Evolutionary conservation across 2,888 invertebrate genomes (phyloP).

Genomic region (Scaptomyza caliginosa): DNA sequence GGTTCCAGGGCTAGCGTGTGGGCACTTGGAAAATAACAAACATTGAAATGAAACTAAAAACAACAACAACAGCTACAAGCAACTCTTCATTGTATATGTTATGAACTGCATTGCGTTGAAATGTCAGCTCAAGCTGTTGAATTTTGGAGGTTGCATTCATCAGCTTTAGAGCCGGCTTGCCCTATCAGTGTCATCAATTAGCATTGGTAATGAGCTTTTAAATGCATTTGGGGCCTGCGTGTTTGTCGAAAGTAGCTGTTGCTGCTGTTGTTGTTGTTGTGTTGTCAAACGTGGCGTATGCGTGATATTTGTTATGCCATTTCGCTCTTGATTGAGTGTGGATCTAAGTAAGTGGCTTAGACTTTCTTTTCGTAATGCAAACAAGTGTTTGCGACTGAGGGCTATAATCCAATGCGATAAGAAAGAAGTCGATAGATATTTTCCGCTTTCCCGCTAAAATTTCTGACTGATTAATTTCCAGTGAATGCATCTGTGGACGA

Average conservation of each 20-base stretch:
- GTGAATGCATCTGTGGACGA: conserved; percentile 33
- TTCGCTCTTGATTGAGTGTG: conserved; percentile 16
- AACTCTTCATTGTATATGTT: not conserved
- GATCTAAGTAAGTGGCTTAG: conserved; percentile 34
- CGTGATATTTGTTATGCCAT: conserved; percentile 65
- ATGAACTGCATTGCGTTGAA: conserved; percentile 10
- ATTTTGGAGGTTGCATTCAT: conserved; percentile 8
- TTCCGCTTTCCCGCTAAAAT: not conserved
- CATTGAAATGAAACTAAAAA: conserved; percentile 40
- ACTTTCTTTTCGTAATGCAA: conserved; percentile 47
- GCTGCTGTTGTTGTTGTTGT: too few species aligned
- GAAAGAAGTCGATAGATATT: too few species aligned
- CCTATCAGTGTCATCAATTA: conserved; percentile 63
- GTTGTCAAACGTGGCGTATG: conserved; percentile 53
- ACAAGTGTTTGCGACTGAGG: too few species aligned
- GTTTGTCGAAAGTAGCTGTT: conserved; percentile 62
- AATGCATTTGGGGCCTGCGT: conserved; percentile 50
- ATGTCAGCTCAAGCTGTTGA: conserved; percentile 23
- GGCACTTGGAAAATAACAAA: conserved; percentile 78
- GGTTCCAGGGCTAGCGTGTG: conserved; percentile 63
- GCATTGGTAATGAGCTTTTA: conserved; percentile 78
- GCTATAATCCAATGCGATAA: too few species aligned
- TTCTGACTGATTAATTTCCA: conserved; percentile 26
- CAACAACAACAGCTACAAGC: conserved; percentile 23
- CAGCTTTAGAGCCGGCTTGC: not conserved